Conservation (phyloP, 2,797 vertebrate genomes). For the Notolepis coatsorum region DNA sequence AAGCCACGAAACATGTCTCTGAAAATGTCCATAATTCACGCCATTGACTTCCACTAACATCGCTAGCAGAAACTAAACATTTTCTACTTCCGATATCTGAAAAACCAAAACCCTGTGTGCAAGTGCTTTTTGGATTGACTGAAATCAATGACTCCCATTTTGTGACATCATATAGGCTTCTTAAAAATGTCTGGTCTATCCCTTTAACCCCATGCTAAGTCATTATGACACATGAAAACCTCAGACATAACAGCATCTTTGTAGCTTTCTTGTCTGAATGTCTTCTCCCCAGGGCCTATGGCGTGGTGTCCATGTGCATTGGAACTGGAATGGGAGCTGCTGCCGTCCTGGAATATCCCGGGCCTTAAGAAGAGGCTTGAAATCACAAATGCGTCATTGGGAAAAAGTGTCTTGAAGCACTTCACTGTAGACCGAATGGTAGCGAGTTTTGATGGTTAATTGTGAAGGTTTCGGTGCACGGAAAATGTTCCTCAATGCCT, state of each 20-base stretch:
- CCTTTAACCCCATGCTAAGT: fast-evolving
- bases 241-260: no score
- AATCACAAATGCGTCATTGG: neutral
- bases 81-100: no score
- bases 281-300: conserved; percentile 80
- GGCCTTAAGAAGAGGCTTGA: conserved; percentile 31
- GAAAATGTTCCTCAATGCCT: neutral
- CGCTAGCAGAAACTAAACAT: no score
- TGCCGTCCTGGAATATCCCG: conserved; percentile 87
- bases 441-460: neutral
- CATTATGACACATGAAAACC: neutral
- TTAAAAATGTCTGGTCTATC: no score
- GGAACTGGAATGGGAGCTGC: conserved; percentile 95
- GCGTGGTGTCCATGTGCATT: conserved; percentile 95
- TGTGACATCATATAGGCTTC: no score
- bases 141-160: no score
- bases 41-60: no score
- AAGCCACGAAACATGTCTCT: no score
- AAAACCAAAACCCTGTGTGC: no score
- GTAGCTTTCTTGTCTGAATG: conserved; percentile 17
- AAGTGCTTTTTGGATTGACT: no score
- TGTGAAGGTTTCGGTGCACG: neutral
- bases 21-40: no score
- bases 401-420: neutral
- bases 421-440: no score